These are phyloP conservation scores for Cyclina sinensis DNA, from an alignment of 1,140 invertebrate species.

Conservation along the genomic window DNA sequence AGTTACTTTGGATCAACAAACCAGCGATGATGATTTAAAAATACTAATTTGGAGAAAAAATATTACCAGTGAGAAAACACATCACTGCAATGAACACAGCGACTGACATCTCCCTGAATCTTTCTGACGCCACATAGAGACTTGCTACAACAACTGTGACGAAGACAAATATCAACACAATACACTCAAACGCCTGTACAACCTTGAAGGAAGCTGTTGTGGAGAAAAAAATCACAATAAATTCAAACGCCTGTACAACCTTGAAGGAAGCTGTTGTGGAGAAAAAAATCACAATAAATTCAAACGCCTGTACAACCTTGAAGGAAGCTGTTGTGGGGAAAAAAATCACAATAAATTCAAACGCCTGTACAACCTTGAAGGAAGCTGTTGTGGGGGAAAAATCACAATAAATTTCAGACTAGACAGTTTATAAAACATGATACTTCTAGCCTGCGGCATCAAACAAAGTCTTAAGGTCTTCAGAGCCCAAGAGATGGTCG, in stretches of 20 bases:
- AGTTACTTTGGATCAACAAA: too few relatives aligned
- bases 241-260: slow-evolving; percentile 28
- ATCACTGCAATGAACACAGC: slow-evolving; percentile 39
- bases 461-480: too few relatives aligned
- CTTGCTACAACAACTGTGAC: not conserved
- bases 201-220: slow-evolving; percentile 36
- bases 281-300: not conserved
- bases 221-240: not conserved
- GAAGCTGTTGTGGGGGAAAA: not conserved
- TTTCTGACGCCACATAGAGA: slow-evolving; percentile 36
- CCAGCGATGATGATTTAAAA: too few relatives aligned
- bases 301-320: slow-evolving; percentile 29
- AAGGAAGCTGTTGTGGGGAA: not conserved
- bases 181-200: slow-evolving; percentile 20
- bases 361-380: slow-evolving; percentile 30
- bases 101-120: slow-evolving; percentile 50
- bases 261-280: not conserved
- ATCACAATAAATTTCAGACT: too few relatives aligned
- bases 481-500: too few relatives aligned
- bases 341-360: slow-evolving; percentile 15
- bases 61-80: slow-evolving; percentile 50
- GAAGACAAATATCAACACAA: slow-evolving; percentile 25
- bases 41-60: too few relatives aligned
- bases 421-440: too few relatives aligned
- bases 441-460: too few relatives aligned